A percentile compares a stretch with the other conserved stretches of the same genome.
Conservation (phyloP, 92 coral and sea anemone genomes). For the Paramuricea clavata region DNA sequence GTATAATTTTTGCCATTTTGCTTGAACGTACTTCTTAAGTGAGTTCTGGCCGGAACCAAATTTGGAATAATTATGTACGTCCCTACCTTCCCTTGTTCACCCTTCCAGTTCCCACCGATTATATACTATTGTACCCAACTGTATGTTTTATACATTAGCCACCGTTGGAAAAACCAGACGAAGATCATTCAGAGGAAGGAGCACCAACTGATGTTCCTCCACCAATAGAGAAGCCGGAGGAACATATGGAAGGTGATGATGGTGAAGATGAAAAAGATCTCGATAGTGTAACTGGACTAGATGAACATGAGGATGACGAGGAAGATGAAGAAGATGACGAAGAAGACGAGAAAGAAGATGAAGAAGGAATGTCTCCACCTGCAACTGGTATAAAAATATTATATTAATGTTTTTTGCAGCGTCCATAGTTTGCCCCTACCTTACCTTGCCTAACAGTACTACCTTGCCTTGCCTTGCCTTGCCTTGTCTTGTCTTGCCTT, state of each 20-base stretch:
- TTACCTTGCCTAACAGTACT: neutral
- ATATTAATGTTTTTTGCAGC: too few relatives aligned
- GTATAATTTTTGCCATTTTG: too few relatives aligned
- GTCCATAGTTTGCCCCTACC: neutral
- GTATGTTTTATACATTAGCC: neutral
- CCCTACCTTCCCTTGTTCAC: too few relatives aligned
- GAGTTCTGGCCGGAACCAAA: too few relatives aligned
- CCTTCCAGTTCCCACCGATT: too few relatives aligned
- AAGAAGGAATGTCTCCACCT: conserved; percentile 42
- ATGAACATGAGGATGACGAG: conserved; percentile 84
- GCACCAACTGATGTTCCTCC: conserved; percentile 75
- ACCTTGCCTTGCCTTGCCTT: neutral
- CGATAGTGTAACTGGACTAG: conserved; percentile 81
- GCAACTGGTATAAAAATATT: neutral
- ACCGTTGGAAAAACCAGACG: conserved; percentile 49
- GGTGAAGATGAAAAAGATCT: conserved; percentile 89
- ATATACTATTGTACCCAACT: neutral
- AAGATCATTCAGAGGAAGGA: conserved; percentile 17
- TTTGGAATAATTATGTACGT: too few relatives aligned
- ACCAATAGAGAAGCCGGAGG: conserved; percentile 68
- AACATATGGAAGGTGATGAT: conserved; percentile 71
- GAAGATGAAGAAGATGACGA: conserved; percentile 71
- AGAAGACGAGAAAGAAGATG: conserved; percentile 63
- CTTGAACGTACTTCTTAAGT: too few relatives aligned
- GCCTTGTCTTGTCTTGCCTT: conserved; percentile 1